These are phyloP conservation scores for Leguminivora glycinivorella DNA, from an alignment of 1,140 invertebrate genomes.

Conservation along the genomic window DNA sequence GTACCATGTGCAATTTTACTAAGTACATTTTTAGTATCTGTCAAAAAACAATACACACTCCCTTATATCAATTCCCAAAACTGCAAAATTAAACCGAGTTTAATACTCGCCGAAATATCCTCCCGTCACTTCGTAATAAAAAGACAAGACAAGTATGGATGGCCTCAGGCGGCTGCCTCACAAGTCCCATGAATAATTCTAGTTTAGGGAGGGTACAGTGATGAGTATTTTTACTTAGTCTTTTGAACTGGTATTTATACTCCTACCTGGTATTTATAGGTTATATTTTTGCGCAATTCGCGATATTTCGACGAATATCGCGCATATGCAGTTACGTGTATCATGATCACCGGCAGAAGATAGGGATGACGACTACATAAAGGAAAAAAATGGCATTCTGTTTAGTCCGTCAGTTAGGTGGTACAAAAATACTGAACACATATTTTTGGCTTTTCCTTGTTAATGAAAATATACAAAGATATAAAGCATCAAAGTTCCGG, in stretches of 20 bases:
- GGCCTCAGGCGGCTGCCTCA: slow-evolving; percentile 14
- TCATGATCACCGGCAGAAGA: too few relatives aligned
- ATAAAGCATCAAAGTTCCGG: too few relatives aligned
- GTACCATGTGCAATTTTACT: too few relatives aligned
- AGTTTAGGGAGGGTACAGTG: not conserved
- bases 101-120: not conserved
- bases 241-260: not conserved
- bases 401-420: too few relatives aligned
- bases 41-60: not conserved
- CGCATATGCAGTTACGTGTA: too few relatives aligned
- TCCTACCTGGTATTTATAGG: not conserved
- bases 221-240: slow-evolving; percentile 7
- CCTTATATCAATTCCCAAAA: not conserved
- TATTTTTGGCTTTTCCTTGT: too few relatives aligned
- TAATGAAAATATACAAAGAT: too few relatives aligned
- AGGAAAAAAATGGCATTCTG: too few relatives aligned
- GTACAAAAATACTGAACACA: too few relatives aligned
- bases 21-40: not conserved
- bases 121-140: slow-evolving; percentile 3
- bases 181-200: slow-evolving; percentile 22
- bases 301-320: too few relatives aligned
- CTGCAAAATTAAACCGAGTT: slow-evolving; percentile 11
- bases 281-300: too few relatives aligned
- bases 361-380: too few relatives aligned
- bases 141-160: slow-evolving; percentile 23